These are phyloP conservation scores for Eunapius fragilis DNA, from an alignment of 37 sponge, comb jelly and placozoan species.

Conservation along the genomic window DNA sequence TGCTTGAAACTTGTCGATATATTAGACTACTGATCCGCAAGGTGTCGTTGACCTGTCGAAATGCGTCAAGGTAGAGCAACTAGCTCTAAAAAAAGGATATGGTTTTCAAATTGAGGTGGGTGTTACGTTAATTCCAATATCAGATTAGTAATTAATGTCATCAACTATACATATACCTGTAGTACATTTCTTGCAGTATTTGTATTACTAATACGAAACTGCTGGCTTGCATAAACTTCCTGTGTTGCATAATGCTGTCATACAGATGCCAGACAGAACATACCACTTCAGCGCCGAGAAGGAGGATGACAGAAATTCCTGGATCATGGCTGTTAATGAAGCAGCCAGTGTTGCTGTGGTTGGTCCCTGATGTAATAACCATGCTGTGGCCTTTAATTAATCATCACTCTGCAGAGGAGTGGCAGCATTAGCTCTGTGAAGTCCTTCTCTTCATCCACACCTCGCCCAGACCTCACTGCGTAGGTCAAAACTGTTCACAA, in stretches of 20 bases:
- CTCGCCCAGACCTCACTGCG: not conserved
- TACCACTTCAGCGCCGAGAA: constrained; percentile 48
- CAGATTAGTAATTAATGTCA: too few relatives aligned
- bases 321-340: constrained; percentile 30
- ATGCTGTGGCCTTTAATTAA: not conserved
- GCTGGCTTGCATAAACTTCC: not conserved
- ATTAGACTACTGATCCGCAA: constrained; percentile 17
- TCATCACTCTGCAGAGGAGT: not conserved
- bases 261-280: constrained; percentile 46
- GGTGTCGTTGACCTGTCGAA: constrained; percentile 42
- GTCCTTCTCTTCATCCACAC: not conserved
- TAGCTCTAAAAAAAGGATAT: constrained; percentile 45
- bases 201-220: too few relatives aligned
- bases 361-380: not conserved
- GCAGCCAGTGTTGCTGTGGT: constrained; percentile 4
- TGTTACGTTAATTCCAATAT: not conserved
- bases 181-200: too few relatives aligned
- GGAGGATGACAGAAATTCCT: constrained; percentile 15
- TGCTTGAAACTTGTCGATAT: not conserved
- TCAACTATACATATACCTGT: too few relatives aligned
- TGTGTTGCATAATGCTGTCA: not conserved
- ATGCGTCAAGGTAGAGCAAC: not conserved
- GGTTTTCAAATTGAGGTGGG: constrained; percentile 51
- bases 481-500: not conserved
- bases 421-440: constrained; percentile 10